These are phyloP conservation scores for Trichogramma evanescens DNA, from an alignment of 2,888 invertebrate genomes.

Conservation along the genomic window DNA sequence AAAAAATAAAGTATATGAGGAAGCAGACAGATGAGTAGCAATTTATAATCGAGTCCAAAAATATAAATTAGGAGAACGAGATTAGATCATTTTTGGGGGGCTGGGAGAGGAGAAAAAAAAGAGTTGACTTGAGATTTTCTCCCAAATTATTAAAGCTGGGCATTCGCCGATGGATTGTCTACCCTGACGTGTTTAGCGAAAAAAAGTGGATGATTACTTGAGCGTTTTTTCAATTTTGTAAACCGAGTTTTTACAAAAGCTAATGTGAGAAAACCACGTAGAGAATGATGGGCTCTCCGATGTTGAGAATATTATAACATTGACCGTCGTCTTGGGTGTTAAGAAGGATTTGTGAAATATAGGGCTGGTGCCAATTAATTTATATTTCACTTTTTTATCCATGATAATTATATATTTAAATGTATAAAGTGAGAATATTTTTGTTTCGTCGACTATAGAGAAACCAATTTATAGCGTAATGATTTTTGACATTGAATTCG, in stretches of 20 bases:
- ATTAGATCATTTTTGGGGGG: neutral
- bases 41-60: too few species aligned
- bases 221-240: slow-evolving; percentile 7
- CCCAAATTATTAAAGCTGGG: slow-evolving; percentile 15
- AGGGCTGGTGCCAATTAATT: slow-evolving; percentile 20
- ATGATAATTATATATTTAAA: slow-evolving; percentile 3
- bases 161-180: slow-evolving; percentile 22
- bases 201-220: slow-evolving; percentile 1
- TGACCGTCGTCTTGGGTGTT: neutral
- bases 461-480: too few species aligned
- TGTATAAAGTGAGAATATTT: neutral
- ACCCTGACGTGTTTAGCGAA: slow-evolving; percentile 15
- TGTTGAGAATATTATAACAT: neutral
- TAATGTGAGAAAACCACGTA: neutral
- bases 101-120: slow-evolving; percentile 7
- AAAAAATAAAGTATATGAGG: too few species aligned
- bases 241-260: slow-evolving; percentile 11
- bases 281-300: neutral
- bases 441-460: neutral
- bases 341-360: neutral
- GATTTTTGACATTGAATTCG: too few species aligned
- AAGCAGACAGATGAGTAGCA: too few species aligned
- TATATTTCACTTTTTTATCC: slow-evolving; percentile 9
- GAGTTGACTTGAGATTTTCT: neutral
- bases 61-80: too few species aligned